Base-by-base conservation (phyloP, 2,888 invertebrate genomes). In the Dasypogon diadema region DNA sequence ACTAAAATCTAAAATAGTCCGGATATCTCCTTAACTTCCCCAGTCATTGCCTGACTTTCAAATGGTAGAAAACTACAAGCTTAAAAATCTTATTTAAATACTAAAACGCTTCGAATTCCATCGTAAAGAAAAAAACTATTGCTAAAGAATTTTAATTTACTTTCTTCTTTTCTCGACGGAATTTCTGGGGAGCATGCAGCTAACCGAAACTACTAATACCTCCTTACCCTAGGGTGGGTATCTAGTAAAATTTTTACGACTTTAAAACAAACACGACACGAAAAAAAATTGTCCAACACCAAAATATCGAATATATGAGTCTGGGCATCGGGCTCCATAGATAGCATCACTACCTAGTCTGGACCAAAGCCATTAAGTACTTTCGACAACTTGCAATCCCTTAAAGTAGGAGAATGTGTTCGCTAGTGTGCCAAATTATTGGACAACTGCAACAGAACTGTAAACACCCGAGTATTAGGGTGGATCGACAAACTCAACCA, bases 91-190 rank as follows among this genome's bases (percentile, higher is more conserved):
- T 5, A 30, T 30, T 30, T 30, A 30, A 37, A n/a, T n/a, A n/a
- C n/a, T n/a, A 63, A 63, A 34, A 37, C 30, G 37, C 37, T 30
- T 12, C 2, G 42, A 63, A 63, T 63, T 18, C 37, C 63, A 37
- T 63, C 63, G 63, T 63, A n/a, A n/a, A n/a, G n/a, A 63, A 63
- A 63, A 63, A 37, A 63, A 24, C 30, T 48, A 42, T 63, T 42
- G 42, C 42, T 37, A n/a, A 34, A 22, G 63, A 63, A 63, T 63
- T 34, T 42, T 42, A 63, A 63, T 63, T 63, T 34, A 37, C 37
- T 63, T 63, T 42, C 63, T 42, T 63, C 12, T n/a, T n/a, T n/a
- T n/a, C n/a, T n/a, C n/a, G n/a, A n/a, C n/a, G n/a, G n/a, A n/a
- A n/a, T n/a, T n/a, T n/a, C n/a, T n/a, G n/a, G 30, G n/a, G 4